A percentile compares a stretch with the other conserved stretches of the same genome.
Conservation (phyloP, 2,113 vertebrate species). For the Nycticebus coucang region DNA sequence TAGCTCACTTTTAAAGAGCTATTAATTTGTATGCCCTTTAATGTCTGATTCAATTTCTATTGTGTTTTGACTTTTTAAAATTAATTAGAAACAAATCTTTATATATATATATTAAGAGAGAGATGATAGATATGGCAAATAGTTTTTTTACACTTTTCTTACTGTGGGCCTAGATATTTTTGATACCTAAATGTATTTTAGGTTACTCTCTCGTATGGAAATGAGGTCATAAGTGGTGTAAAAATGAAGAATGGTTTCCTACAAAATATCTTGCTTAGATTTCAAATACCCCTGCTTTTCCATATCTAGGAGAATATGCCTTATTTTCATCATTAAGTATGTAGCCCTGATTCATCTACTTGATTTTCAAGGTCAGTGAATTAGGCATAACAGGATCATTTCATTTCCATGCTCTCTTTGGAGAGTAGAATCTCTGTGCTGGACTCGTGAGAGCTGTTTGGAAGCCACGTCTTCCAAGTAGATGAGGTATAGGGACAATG, state of each 20-base stretch:
- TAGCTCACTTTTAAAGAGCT: neutral
- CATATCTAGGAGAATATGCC: neutral
- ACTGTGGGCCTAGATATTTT: neutral
- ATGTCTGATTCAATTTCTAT: neutral
- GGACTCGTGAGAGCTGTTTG: neutral
- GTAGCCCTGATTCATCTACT: neutral
- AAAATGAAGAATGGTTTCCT: neutral
- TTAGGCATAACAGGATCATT: neutral
- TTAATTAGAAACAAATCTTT: conserved; percentile 5
- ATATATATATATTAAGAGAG: neutral
- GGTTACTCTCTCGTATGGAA: neutral
- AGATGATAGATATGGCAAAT: neutral
- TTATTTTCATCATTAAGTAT: neutral
- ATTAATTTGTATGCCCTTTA: neutral
- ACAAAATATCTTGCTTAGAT: neutral
- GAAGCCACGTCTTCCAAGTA: neutral
- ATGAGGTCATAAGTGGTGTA: neutral
- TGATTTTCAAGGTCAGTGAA: neutral
- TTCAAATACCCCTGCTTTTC: neutral
- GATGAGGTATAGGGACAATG: neutral
- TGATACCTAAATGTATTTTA: neutral
- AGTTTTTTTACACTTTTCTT: conserved; percentile 8
- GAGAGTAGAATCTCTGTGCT: neutral
- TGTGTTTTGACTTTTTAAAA: neutral
- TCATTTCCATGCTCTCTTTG: neutral